Conservation (phyloP, 2,797 vertebrate genomes). For the Pyrocephalus nanus region DNA sequence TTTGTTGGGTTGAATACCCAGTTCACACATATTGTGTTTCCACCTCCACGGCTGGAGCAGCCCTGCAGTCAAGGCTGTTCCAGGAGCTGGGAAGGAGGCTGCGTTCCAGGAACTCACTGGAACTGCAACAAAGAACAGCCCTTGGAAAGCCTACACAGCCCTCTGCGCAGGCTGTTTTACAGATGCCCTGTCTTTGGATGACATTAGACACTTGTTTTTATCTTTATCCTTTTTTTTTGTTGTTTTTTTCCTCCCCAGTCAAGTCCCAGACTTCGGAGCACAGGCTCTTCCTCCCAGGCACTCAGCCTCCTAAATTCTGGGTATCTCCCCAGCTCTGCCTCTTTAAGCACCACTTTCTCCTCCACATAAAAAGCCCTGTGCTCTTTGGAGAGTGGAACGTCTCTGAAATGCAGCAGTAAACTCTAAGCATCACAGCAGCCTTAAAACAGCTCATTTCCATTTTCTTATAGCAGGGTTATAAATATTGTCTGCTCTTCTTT, state of each 20-base stretch:
- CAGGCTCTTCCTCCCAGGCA: slow-evolving; percentile 26
- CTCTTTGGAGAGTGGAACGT: background rate
- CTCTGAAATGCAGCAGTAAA: slow-evolving; percentile 28
- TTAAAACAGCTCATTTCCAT: background rate
- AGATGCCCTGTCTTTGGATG: slow-evolving; percentile 61
- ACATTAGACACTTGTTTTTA: slow-evolving; percentile 55
- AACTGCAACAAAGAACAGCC: slow-evolving; percentile 72
- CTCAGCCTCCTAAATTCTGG: background rate
- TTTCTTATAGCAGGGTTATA: background rate
- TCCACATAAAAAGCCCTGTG: background rate
- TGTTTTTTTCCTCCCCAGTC: accelerated
- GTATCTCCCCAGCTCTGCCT: background rate
- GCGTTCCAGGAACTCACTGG: slow-evolving; percentile 67
- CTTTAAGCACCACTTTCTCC: background rate
- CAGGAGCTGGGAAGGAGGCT: slow-evolving; percentile 68
- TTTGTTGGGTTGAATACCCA: background rate
- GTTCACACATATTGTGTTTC: slow-evolving; percentile 53
- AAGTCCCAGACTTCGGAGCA: slow-evolving; percentile 2
- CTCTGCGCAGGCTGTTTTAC: slow-evolving; percentile 55
- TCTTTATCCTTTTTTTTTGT: background rate
- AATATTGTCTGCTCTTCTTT: background rate
- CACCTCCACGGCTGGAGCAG: slow-evolving; percentile 63
- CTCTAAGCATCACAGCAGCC: background rate
- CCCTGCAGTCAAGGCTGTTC: slow-evolving; percentile 62
- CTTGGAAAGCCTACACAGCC: slow-evolving; percentile 65